Percentiles rank a stretch among this genome's conserved stretches.
These are phyloP conservation scores for Gryllus bimaculatus DNA, from an alignment of 1,140 invertebrate species.

Conservation along the genomic window DNA sequence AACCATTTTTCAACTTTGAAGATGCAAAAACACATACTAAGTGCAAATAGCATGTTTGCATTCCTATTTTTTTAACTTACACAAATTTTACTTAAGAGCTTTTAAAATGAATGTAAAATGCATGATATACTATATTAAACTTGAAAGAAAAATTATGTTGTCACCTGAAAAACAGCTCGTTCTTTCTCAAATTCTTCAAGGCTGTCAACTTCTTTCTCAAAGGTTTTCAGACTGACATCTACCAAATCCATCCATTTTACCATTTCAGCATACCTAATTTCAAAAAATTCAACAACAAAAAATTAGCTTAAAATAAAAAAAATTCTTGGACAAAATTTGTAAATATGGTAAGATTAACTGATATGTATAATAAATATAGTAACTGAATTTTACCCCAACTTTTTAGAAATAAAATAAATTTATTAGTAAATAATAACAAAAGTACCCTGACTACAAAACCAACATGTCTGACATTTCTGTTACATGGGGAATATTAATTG, in stretches of 20 bases:
- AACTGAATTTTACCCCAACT: too few species aligned
- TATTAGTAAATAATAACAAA: too few species aligned
- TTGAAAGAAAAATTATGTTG: slow-evolving; percentile 22
- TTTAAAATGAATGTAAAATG: not conserved
- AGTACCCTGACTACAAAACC: too few species aligned
- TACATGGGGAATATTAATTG: too few species aligned
- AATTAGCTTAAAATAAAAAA: not conserved
- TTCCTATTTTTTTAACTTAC: too few species aligned
- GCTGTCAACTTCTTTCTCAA: slow-evolving; percentile 72
- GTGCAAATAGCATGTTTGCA: not conserved
- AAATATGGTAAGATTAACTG: not conserved
- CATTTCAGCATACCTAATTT: slow-evolving; percentile 65
- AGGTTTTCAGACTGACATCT: slow-evolving; percentile 67
- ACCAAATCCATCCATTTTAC: slow-evolving; percentile 85
- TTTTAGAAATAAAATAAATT: too few species aligned
- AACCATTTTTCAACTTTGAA: not conserved
- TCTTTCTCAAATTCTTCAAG: slow-evolving; percentile 82
- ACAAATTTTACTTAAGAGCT: not conserved
- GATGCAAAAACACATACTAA: not conserved
- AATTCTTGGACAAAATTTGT: not conserved
- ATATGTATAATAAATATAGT: slow-evolving; percentile 9
- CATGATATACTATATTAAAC: not conserved
- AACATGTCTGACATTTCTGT: too few species aligned
- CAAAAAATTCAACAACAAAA: not conserved
- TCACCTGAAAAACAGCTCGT: slow-evolving; percentile 81